Percentiles rank a stretch among this genome's conserved stretches.
These are phyloP conservation scores for Drosophila antonietae DNA, from an alignment of 2,888 invertebrate species.

Conservation along the genomic window DNA sequence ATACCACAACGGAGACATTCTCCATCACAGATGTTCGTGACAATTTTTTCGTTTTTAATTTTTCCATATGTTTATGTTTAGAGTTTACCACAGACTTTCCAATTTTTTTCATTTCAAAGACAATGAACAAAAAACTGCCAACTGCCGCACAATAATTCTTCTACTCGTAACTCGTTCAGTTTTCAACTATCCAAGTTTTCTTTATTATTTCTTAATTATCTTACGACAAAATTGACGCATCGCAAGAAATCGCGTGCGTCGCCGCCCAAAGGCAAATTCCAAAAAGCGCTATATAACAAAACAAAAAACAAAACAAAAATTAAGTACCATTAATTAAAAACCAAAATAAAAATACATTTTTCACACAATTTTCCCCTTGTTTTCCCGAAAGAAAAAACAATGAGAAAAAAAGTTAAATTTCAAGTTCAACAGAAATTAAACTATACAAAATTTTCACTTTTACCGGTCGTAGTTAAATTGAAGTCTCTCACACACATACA, in stretches of 20 bases:
- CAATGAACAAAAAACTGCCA: conserved; percentile 34
- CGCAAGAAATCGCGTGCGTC: conserved; percentile 37
- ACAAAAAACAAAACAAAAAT: background rate
- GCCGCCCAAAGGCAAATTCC: conserved; percentile 3
- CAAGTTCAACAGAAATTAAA: conserved; percentile 33
- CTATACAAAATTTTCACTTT: conserved; percentile 23
- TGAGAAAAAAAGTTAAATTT: conserved; percentile 16
- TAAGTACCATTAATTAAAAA: background rate
- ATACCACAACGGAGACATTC: conserved; percentile 99
- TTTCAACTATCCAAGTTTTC: conserved; percentile 67
- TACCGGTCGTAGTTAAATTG: conserved; percentile 12
- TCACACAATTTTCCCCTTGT: conserved; percentile 44
- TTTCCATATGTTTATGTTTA: conserved; percentile 77
- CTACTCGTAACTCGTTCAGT: conserved; percentile 51
- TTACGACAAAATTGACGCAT: conserved; percentile 39
- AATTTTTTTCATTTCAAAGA: conserved; percentile 27
- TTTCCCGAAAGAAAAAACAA: conserved; percentile 35
- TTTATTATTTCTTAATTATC: conserved; percentile 67
- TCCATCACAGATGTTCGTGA: conserved; percentile 99
- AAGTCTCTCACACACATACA: conserved; percentile 22
- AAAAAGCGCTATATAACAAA: conserved; percentile 12
- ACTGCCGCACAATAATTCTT: conserved; percentile 37
- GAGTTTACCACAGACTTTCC: conserved; percentile 51
- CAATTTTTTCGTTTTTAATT: conserved; percentile 86
- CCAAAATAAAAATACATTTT: conserved; percentile 10